Percentiles rank a stretch among this genome's conserved stretches.
phyloP scores from a whole-genome alignment of 2,113 vertebrate species.

The Pelmatolapia mariae region DNA sequence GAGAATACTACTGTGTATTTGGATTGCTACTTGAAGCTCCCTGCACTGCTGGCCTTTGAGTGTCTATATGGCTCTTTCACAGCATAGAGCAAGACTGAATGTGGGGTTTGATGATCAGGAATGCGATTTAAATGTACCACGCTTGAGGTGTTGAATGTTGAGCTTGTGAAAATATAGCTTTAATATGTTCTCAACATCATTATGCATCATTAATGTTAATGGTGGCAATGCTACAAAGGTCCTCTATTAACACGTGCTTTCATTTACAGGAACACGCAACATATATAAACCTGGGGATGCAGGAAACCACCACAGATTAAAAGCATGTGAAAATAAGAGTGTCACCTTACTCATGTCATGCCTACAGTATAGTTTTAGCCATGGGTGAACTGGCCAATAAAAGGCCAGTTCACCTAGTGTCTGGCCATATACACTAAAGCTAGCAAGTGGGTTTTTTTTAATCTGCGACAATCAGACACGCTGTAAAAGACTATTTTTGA shows the following conservation, averaged over 20 bases:
- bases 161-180: slow-evolving; percentile 35
- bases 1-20: slow-evolving; percentile 75
- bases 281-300: background rate
- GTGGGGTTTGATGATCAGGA: slow-evolving; percentile 51
- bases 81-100: slow-evolving; percentile 44
- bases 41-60: slow-evolving; percentile 38
- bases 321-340: background rate
- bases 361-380: background rate
- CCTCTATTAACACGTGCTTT: background rate
- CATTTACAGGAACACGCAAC: background rate
- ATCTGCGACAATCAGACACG: background rate
- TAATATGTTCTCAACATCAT: slow-evolving; percentile 24
- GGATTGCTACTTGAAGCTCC: slow-evolving; percentile 64
- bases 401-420: background rate
- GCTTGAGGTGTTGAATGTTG: slow-evolving; percentile 40
- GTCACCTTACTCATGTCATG: background rate
- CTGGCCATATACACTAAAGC: background rate
- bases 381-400: background rate
- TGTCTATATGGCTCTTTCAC: slow-evolving; percentile 66
- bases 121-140: slow-evolving; percentile 46
- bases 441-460: background rate
- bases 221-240: background rate
- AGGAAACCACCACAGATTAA: background rate
- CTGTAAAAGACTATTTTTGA: background rate
- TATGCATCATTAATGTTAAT: slow-evolving; percentile 34